A percentile compares a stretch with the other conserved stretches of the same genome.
Conservation (phyloP, 2,797 vertebrate genomes). For the Nannoperca obscura region DNA sequence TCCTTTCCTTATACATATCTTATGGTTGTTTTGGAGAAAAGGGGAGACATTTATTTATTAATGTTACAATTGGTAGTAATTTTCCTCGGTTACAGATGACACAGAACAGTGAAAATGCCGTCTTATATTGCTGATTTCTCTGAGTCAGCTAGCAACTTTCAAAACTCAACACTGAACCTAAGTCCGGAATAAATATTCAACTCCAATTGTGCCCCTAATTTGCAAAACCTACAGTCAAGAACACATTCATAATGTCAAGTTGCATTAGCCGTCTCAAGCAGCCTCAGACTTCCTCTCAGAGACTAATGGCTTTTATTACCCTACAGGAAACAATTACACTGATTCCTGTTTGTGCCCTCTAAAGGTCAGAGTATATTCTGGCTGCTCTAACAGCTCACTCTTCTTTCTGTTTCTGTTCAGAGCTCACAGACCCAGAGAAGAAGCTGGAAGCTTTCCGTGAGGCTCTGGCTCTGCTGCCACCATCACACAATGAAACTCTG, state of each 20-base stretch:
- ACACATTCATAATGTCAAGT: constrained; percentile 8
- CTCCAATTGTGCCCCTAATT: constrained; percentile 3
- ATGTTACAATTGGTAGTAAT: neutral
- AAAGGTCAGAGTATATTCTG: constrained; percentile 17
- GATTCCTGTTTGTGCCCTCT: constrained; percentile 40
- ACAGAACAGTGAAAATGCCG: constrained; percentile 2
- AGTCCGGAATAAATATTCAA: constrained; percentile 9
- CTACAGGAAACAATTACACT: constrained; percentile 35
- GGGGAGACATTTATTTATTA: neutral
- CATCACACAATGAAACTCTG: constrained; percentile 95
- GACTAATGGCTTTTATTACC: constrained; percentile 53
- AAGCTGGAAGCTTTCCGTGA: constrained; percentile 94
- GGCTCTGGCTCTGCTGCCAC: constrained; percentile 92
- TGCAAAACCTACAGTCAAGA: constrained; percentile 1
- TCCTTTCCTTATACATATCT: neutral
- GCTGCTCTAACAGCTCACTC: constrained; percentile 34
- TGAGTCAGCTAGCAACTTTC: neutral
- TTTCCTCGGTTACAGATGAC: neutral
- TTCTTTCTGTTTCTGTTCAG: constrained; percentile 76
- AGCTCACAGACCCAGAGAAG: constrained; percentile 92
- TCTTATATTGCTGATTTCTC: neutral
- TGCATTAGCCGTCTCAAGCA: constrained; percentile 18
- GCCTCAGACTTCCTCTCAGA: constrained; percentile 26
- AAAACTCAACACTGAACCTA: neutral
- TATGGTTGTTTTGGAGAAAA: neutral